Evolutionary conservation across 2,888 invertebrate genomes (phyloP), one percentile per base, ranked within the genome.

Genomic region (Acleris literana): DNA sequence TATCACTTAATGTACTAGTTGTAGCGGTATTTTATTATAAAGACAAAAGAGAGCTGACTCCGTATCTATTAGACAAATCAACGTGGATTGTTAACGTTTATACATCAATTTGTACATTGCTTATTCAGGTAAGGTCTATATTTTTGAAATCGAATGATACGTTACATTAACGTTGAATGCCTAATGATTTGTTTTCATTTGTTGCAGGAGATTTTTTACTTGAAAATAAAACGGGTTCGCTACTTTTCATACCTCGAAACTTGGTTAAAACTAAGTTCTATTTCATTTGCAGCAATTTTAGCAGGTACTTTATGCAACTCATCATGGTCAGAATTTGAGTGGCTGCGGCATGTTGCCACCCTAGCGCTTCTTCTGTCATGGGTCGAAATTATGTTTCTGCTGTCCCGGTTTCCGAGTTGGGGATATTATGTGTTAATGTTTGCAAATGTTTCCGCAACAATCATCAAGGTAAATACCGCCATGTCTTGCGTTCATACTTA

Each of bases 301-400:
- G 53, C 33, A 18, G 53, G 33, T 33, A 54, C 53, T 72, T 85
- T 39, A 83, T 85, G 5, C 69, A 71, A 16, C 74, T 82, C 55
- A 78, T 82, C 9, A 64, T 58, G 18, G 57, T 55, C 57, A 7
- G 61, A 58, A n/a, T 51, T 69, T n/a, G 72, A 70, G 17, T 77
- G 80, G 79, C 65, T 73, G 2, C 66, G 78, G 4, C 77, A 84
- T 65, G 71, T 85, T 5, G 78, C 84, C 1, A 80, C 87, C 2
- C 63, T 82, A 13, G 82, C 85, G 1, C 74, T 85, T n/a, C 78
- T 87, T 54, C 71, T 86, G 44, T 75, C 82, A 4, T 88, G 87
- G 87, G 75, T 81, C 3, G 85, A 87, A 70, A 72, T 86, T 39
- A 82, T 86, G 74, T 81, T 87, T 62, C 72, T 86, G 17, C 71